Base-by-base conservation (phyloP, 2,888 invertebrate genomes). In the Epinotia ramella region DNA sequence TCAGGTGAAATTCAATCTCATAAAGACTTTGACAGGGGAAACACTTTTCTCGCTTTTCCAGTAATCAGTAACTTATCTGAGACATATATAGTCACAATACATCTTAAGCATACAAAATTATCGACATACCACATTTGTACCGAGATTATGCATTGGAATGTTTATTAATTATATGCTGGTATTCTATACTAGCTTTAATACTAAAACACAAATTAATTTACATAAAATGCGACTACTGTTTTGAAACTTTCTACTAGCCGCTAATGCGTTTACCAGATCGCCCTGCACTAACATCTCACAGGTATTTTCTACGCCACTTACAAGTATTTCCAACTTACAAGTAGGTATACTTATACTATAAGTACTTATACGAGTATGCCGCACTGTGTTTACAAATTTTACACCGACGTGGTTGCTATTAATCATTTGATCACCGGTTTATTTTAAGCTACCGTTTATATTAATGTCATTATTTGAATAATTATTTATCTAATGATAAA, bases 211-310 rank as follows among this genome's bases (percentile, higher is more conserved):
- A 53, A 6, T 6, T n/a, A 53, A 53, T n/a, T 53, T n/a, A 53
- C 13, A 53, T 53, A 53, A 53, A 13, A n/a, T 12, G 9, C 59
- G 9, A 24, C 49, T 60, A 67, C 60, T 67, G 66, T n/a, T 65
- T 18, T n/a, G 40, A 71, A 71, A 44, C 65, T 65, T 60, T 71
- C 57, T 49, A 71, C 59, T 70, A 65, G 53, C 65, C 75, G 16
- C 75, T 75, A 75, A 75, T 75, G 75, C 75, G 44, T 75, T 75
- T 75, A 75, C 75, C 60, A 20, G 75, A 75, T 75, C 75, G 63
- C 68, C 5, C 44, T 18, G 40, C 69, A 70, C 40, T 71, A 60
- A 75, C 70, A 69, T 60, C 44, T 18, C 59, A 24, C 70, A 44
- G 66, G 70, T 75, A 75, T 75, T 75, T 60, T 65, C 70, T 44